Conservation (phyloP, 1,140 invertebrate species). For the Nymphalis io region DNA sequence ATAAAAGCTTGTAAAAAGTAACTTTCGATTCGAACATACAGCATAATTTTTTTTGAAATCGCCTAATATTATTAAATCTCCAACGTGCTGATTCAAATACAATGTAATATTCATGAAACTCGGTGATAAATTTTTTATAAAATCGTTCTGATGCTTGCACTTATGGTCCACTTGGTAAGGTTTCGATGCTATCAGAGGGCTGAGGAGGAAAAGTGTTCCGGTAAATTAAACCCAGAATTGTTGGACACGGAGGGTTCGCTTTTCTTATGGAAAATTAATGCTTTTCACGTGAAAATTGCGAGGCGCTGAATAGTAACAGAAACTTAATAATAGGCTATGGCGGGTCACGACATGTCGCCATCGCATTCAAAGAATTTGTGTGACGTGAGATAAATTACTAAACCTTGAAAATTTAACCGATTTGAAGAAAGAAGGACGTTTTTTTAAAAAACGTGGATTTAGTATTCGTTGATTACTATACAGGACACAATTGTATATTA, state of each 20-base stretch:
- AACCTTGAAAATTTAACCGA: too few relatives aligned
- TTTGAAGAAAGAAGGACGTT: too few relatives aligned
- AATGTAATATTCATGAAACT: too few relatives aligned
- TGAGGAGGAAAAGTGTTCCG: constrained; percentile 41
- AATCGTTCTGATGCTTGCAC: constrained; percentile 14
- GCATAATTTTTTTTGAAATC: too few relatives aligned
- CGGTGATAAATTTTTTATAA: constrained; percentile 18
- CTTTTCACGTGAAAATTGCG: constrained; percentile 67
- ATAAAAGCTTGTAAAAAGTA: too few relatives aligned
- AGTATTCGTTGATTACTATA: too few relatives aligned
- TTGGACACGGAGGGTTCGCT: constrained; percentile 43
- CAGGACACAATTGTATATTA: too few relatives aligned
- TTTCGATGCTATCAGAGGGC: constrained; percentile 18
- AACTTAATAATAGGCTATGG: constrained; percentile 60
- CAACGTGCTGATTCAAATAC: too few relatives aligned
- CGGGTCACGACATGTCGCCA: constrained; percentile 19
- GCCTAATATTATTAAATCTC: too few relatives aligned
- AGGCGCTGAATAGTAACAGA: constrained; percentile 55
- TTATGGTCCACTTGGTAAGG: constrained; percentile 12
- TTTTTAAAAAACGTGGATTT: too few relatives aligned
- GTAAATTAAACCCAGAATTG: constrained; percentile 53
- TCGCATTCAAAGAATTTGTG: constrained; percentile 5
- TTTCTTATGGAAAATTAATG: constrained; percentile 66
- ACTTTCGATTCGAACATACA: too few relatives aligned
- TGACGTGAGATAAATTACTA: not conserved